Conservation (phyloP, 2,113 vertebrate genomes). For the Dipodomys merriami region DNA sequence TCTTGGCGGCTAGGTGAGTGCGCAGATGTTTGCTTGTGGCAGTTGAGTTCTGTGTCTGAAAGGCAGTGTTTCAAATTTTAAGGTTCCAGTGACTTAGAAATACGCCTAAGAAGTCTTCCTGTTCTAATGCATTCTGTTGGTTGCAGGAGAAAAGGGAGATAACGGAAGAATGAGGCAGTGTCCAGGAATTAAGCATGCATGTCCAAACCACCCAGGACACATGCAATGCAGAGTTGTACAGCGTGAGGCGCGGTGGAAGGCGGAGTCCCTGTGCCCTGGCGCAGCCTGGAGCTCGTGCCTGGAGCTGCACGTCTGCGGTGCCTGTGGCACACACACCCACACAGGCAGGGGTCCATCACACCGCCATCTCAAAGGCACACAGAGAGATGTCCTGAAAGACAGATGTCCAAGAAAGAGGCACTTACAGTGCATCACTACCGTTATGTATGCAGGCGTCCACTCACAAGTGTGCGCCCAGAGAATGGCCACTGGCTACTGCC, state of each 20-base stretch:
- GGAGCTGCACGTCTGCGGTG: not conserved
- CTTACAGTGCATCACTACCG: accelerated
- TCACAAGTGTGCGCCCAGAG: not conserved
- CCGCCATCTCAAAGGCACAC: not conserved
- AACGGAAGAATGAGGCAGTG: not conserved
- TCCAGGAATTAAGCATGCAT: not conserved
- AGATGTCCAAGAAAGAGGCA: not conserved
- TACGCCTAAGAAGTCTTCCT: not conserved
- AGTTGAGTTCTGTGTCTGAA: not conserved
- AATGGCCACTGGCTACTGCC: not conserved
- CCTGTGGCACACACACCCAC: not conserved
- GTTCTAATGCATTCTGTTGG: not conserved
- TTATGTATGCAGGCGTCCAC: not conserved
- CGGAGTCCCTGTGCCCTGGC: accelerated
- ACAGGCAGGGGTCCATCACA: not conserved
- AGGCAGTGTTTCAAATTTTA: not conserved
- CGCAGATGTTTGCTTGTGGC: not conserved
- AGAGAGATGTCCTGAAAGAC: too few relatives aligned
- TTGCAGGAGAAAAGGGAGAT: not conserved
- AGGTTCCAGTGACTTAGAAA: not conserved
- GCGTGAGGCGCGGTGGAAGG: not conserved
- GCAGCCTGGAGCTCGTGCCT: too few relatives aligned
- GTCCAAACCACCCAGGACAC: not conserved
- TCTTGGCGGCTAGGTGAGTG: not conserved
- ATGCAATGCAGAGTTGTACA: not conserved